phyloP scores from a whole-genome alignment of 2,797 vertebrate species.

The Dipus sagitta region DNA sequence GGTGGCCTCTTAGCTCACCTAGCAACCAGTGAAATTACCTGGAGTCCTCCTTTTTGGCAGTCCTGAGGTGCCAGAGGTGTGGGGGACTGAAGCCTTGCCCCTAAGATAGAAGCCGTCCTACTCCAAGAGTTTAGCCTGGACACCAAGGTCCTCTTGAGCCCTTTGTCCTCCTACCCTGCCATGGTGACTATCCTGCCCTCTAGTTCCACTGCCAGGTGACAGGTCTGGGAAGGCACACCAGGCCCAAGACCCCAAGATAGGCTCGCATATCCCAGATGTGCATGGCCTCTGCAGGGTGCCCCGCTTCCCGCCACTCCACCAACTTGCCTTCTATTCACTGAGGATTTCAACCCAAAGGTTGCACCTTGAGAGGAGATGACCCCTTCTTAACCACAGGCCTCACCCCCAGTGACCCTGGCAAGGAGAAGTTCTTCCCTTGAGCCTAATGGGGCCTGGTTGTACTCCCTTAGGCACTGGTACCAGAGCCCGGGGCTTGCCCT shows the following conservation, averaged over 20 bases:
- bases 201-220: not conserved
- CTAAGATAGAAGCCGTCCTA: not conserved
- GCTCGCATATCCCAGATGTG: too few relatives aligned
- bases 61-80: not conserved
- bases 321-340: not conserved
- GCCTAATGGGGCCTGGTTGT: not conserved
- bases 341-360: not conserved
- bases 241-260: not conserved
- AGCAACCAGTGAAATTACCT: not conserved
- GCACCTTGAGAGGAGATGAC: not conserved
- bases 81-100: not conserved
- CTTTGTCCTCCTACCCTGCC: fast-evolving
- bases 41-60: not conserved
- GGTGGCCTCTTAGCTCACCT: not conserved
- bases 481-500: not conserved
- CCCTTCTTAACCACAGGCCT: not conserved
- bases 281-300: not conserved
- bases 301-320: not conserved
- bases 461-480: not conserved
- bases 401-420: not conserved
- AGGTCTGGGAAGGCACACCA: not conserved
- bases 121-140: not conserved
- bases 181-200: not conserved
- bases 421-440: not conserved
- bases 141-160: not conserved